These are phyloP conservation scores for Agrochola macilenta DNA, from an alignment of 2,888 invertebrate genomes.

Conservation along the genomic window DNA sequence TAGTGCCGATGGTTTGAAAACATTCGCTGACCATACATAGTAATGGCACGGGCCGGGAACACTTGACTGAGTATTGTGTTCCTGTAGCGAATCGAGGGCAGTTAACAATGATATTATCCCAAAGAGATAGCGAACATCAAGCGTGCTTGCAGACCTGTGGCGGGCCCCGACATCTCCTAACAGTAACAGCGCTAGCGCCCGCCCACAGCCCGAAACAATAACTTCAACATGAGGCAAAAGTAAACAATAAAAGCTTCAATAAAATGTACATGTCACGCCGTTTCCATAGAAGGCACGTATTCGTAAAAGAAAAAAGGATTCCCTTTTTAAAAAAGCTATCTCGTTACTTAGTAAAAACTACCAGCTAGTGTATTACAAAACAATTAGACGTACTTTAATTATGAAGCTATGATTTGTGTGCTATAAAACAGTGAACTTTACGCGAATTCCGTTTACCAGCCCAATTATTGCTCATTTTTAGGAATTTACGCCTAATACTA, in stretches of 20 bases:
- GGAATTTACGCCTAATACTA: constrained; percentile 67
- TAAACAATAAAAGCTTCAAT: constrained; percentile 78
- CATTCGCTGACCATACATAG: constrained; percentile 53
- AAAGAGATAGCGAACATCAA: constrained; percentile 65
- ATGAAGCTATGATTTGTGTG: constrained; percentile 82
- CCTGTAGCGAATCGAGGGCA: constrained; percentile 57
- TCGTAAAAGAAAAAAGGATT: constrained; percentile 75
- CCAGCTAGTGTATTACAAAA: constrained; percentile 77
- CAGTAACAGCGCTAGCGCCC: constrained; percentile 40
- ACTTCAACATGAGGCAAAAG: constrained; percentile 73
- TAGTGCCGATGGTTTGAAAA: constrained; percentile 56
- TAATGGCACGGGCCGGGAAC: constrained; percentile 69
- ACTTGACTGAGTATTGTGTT: constrained; percentile 70
- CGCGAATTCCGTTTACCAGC: constrained; percentile 61
- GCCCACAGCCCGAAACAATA: constrained; percentile 55
- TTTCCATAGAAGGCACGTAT: constrained; percentile 87
- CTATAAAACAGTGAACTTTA: constrained; percentile 72
- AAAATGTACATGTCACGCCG: constrained; percentile 80
- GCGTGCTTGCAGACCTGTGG: constrained; percentile 55
- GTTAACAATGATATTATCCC: constrained; percentile 61
- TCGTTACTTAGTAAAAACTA: constrained; percentile 84
- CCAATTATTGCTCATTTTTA: constrained; percentile 68
- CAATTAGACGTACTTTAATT: constrained; percentile 72
- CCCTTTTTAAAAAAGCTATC: constrained; percentile 87
- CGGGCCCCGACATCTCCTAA: constrained; percentile 40